Conservation (phyloP, 1,140 invertebrate genomes). For the Drosophila murphyi region DNA sequence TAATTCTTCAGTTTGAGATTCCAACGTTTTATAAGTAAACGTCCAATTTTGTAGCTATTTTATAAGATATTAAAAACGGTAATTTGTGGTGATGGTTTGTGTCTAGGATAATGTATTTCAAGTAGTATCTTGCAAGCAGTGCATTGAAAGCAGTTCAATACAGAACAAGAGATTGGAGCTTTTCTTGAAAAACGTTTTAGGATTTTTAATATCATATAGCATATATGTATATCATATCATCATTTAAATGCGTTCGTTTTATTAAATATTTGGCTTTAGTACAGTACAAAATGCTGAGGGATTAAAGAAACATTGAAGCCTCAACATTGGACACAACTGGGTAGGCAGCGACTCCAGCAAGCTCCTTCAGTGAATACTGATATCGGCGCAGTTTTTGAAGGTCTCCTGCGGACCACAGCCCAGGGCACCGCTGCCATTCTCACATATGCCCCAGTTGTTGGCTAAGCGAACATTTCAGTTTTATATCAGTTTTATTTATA, state of each 20-base stretch:
- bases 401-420: constrained; percentile 89
- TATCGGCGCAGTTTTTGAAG: constrained; percentile 89
- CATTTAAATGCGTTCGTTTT: constrained; percentile 18
- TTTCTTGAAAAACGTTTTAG: neutral
- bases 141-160: neutral
- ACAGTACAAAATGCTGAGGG: constrained; percentile 17
- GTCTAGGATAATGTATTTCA: neutral
- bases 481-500: neutral
- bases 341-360: constrained; percentile 25
- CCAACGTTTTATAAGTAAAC: too few species aligned
- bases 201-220: neutral
- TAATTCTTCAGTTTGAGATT: too few species aligned
- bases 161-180: neutral
- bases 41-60: too few species aligned
- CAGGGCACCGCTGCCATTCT: constrained; percentile 75
- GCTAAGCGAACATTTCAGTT: constrained; percentile 57
- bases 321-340: constrained; percentile 44
- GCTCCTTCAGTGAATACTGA: constrained; percentile 85
- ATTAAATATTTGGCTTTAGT: constrained; percentile 31
- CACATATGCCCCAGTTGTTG: constrained; percentile 87
- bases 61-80: neutral
- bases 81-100: neutral
- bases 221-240: too few species aligned
- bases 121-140: neutral
- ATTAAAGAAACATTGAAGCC: constrained; percentile 9